A percentile compares a stretch with the other conserved stretches of the same genome.
phyloP scores from a whole-genome alignment of 2,797 vertebrate species.

The Hipposideros larvatus region DNA sequence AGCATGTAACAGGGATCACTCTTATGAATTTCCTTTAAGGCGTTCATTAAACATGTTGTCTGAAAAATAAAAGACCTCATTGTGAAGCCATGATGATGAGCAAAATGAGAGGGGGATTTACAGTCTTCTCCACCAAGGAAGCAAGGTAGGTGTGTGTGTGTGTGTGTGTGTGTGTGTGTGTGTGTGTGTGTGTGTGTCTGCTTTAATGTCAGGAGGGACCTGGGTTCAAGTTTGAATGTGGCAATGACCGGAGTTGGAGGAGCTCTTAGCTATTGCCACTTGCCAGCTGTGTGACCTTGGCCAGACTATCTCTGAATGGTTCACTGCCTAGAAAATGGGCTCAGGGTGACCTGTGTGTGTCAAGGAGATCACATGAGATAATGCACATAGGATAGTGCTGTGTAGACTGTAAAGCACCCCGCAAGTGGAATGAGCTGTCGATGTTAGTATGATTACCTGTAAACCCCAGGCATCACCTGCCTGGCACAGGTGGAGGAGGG shows the following conservation, averaged over 20 bases:
- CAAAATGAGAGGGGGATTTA: not conserved
- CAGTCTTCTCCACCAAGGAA: not conserved
- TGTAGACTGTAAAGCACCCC: not conserved
- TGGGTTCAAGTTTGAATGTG: not conserved
- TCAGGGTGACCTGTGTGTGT: not conserved
- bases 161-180: too few species aligned
- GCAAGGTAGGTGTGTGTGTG: not conserved
- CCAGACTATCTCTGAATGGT: not conserved
- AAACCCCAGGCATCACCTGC: not conserved
- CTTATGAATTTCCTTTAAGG: not conserved
- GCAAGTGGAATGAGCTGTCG: not conserved
- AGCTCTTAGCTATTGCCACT: not conserved
- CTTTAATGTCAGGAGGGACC: not conserved
- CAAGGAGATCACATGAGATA: not conserved
- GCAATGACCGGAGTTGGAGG: not conserved
- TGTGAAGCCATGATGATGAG: not conserved
- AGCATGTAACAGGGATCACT: not conserved
- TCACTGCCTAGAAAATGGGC: not conserved
- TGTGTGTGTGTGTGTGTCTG: not conserved
- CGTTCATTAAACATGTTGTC: constrained; percentile 14
- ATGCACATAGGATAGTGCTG: not conserved
- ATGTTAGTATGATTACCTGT: not conserved
- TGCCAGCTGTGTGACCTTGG: not conserved
- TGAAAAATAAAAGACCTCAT: not conserved
- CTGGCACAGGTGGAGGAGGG: too few species aligned